These are phyloP conservation scores for Corydoras sp. DNA, from an alignment of 2,113 vertebrate genomes.

Conservation along the genomic window DNA sequence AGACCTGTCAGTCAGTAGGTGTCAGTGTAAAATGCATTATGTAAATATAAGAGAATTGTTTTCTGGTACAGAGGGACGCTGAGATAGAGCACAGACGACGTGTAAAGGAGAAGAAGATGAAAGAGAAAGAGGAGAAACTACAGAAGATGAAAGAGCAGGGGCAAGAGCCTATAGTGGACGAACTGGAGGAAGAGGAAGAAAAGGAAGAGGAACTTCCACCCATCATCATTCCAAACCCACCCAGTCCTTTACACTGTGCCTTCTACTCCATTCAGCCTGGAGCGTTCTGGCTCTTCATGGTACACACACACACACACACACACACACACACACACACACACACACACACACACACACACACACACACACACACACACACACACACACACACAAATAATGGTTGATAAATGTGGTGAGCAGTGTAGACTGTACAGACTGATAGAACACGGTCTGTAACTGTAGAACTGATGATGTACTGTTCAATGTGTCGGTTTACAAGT, in stretches of 20 bases:
- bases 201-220: slow-evolving; percentile 71
- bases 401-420: too few species aligned
- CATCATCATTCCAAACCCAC: slow-evolving; percentile 67
- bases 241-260: slow-evolving; percentile 80
- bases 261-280: slow-evolving; percentile 79
- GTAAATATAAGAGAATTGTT: neutral
- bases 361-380: slow-evolving; percentile 4
- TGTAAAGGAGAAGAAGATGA: slow-evolving; percentile 52
- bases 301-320: slow-evolving; percentile 43
- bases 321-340: slow-evolving; percentile 16
- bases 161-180: slow-evolving; percentile 47
- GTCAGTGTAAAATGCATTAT: neutral
- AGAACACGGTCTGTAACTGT: too few species aligned
- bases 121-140: slow-evolving; percentile 50
- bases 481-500: too few species aligned
- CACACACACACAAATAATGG: neutral
- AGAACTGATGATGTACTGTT: too few species aligned
- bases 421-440: too few species aligned
- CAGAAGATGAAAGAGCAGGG: slow-evolving; percentile 52
- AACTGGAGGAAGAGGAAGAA: slow-evolving; percentile 44
- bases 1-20: too few species aligned
- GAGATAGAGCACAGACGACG: slow-evolving; percentile 64
- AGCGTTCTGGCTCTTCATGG: slow-evolving; percentile 91
- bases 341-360: slow-evolving; percentile 25
- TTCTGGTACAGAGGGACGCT: slow-evolving; percentile 65